These are phyloP conservation scores for Listronotus oregonensis DNA, from an alignment of 1,140 invertebrate genomes.

Conservation along the genomic window DNA sequence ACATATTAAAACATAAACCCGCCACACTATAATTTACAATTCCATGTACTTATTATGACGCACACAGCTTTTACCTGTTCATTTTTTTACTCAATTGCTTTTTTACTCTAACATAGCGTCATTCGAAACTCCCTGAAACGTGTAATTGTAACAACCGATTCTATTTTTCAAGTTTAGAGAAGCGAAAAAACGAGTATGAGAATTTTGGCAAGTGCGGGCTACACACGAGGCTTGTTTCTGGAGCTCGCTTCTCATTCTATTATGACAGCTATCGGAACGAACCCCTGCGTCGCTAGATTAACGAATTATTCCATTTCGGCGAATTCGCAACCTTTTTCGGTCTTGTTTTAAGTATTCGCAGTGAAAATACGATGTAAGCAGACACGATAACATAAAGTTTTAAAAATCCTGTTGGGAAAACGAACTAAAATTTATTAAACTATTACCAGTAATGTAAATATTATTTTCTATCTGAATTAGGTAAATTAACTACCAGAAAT, in stretches of 20 bases:
- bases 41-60: no score
- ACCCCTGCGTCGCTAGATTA: conserved; percentile 14
- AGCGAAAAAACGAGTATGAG: conserved; percentile 16
- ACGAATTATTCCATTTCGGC: conserved; percentile 14
- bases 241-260: no score
- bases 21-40: no score
- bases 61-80: no score
- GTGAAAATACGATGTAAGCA: not conserved
- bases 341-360: not conserved
- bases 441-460: no score
- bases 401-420: no score
- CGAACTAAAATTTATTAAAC: no score
- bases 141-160: conserved; percentile 6
- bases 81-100: not conserved
- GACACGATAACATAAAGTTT: no score
- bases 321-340: not conserved
- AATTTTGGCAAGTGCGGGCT: conserved; percentile 19
- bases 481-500: no score
- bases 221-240: not conserved
- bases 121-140: conserved; percentile 1
- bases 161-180: conserved; percentile 1
- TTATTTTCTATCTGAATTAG: no score
- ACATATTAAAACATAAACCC: no score
- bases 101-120: not conserved
- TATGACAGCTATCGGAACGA: conserved; percentile 6